A percentile compares a stretch with the other conserved stretches of the same genome.
These are phyloP conservation scores for Symphodus melops DNA, from an alignment of 2,113 vertebrate species.

Conservation along the genomic window DNA sequence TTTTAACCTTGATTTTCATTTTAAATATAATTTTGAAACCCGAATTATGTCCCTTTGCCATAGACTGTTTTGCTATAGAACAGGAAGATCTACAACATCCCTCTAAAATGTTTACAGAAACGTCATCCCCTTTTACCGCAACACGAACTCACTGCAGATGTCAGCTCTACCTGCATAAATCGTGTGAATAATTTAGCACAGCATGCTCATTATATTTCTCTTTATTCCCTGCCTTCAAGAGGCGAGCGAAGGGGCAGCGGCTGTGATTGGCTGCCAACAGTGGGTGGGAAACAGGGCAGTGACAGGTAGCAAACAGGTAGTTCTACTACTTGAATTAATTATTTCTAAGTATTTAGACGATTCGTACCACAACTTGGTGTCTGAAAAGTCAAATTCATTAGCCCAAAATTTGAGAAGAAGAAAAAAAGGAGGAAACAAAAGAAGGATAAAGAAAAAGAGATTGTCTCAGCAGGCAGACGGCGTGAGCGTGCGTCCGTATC, in stretches of 20 bases:
- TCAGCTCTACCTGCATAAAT: constrained; percentile 64
- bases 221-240: constrained; percentile 62
- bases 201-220: constrained; percentile 75
- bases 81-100: not conserved
- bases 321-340: constrained; percentile 72
- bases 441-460: not conserved
- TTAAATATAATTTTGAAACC: no score
- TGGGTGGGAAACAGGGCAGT: constrained; percentile 58
- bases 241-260: constrained; percentile 48
- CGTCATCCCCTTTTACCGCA: constrained; percentile 63
- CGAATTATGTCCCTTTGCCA: not conserved
- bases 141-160: constrained; percentile 70
- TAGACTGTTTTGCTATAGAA: no score
- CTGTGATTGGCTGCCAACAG: constrained; percentile 72
- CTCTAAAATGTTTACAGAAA: constrained; percentile 60
- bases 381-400: not conserved
- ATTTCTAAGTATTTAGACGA: constrained; percentile 60
- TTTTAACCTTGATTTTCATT: no score
- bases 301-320: constrained; percentile 62
- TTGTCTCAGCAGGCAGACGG: constrained; percentile 31
- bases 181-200: constrained; percentile 81
- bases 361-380: constrained; percentile 11
- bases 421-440: not conserved
- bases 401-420: not conserved
- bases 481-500: constrained; percentile 5